These are phyloP conservation scores for Asarcornis scutulata DNA, from an alignment of 2,113 vertebrate species.

Conservation along the genomic window DNA sequence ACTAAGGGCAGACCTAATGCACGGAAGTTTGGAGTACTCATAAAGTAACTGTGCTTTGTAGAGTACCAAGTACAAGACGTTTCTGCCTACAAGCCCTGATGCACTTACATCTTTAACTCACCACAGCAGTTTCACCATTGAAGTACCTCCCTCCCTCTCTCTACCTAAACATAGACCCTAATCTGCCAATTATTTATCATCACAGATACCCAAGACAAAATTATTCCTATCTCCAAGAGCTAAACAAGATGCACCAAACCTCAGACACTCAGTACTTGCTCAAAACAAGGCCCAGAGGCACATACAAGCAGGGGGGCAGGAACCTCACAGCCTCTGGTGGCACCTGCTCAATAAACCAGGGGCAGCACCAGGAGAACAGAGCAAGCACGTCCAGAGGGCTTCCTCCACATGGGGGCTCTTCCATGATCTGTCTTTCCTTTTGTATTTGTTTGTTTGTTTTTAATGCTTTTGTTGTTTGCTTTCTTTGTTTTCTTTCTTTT, in stretches of 20 bases:
- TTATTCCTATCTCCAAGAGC: fast-evolving
- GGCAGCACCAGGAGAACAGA: neutral
- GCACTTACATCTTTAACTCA: neutral
- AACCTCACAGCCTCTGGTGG: neutral
- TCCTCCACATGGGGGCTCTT: neutral
- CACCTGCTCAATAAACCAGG: neutral
- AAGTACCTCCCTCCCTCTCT: neutral
- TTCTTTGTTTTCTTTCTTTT: neutral
- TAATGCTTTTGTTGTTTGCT: neutral
- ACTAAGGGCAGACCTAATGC: neutral
- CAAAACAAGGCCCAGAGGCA: neutral
- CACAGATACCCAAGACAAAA: neutral
- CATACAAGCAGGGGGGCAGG: neutral
- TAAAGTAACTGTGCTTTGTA: neutral
- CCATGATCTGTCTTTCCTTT: neutral
- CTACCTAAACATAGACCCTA: too few relatives aligned
- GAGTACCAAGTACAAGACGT: neutral
- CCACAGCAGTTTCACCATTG: neutral
- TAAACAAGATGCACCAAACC: neutral
- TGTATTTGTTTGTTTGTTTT: neutral
- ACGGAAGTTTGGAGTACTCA: neutral
- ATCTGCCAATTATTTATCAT: neutral
- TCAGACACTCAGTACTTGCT: neutral
- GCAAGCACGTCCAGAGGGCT: neutral
- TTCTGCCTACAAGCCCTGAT: neutral